These are phyloP conservation scores for Trachurus trachurus DNA, from an alignment of 2,797 vertebrate genomes.

Conservation along the genomic window DNA sequence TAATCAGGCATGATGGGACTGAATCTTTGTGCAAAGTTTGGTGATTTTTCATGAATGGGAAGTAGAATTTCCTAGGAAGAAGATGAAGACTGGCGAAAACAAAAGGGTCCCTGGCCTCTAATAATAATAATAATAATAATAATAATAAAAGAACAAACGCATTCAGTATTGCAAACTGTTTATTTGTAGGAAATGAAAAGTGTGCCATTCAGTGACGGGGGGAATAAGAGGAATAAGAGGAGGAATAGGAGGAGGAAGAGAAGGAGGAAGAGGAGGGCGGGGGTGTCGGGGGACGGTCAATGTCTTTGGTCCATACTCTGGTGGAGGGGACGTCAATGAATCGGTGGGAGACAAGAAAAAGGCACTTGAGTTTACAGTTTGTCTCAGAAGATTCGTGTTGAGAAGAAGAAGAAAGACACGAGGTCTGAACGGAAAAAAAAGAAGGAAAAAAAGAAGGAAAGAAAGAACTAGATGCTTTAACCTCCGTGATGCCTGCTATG, in stretches of 20 bases:
- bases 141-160: slow-evolving; percentile 25
- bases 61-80: too few relatives aligned
- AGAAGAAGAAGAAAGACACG: slow-evolving; percentile 57
- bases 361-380: slow-evolving; percentile 89
- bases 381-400: slow-evolving; percentile 81
- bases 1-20: too few relatives aligned
- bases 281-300: slow-evolving; percentile 66
- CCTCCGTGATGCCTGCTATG: slow-evolving; percentile 76
- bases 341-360: slow-evolving; percentile 82
- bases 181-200: slow-evolving; percentile 88
- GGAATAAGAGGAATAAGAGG: background rate
- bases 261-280: slow-evolving; percentile 42
- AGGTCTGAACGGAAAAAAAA: slow-evolving; percentile 75
- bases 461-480: slow-evolving; percentile 68
- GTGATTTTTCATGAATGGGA: too few relatives aligned
- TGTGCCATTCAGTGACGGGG: slow-evolving; percentile 84
- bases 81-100: too few relatives aligned
- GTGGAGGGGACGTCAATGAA: slow-evolving; percentile 63
- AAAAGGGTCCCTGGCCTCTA: too few relatives aligned
- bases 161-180: slow-evolving; percentile 85
- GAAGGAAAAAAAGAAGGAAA: slow-evolving; percentile 73
- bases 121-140: too few relatives aligned
- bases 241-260: background rate
- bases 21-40: too few relatives aligned
- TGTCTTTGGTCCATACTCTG: slow-evolving; percentile 88